Evolutionary conservation across 2,888 invertebrate species (phyloP).

Genomic region (Crocallis elinguaria): DNA sequence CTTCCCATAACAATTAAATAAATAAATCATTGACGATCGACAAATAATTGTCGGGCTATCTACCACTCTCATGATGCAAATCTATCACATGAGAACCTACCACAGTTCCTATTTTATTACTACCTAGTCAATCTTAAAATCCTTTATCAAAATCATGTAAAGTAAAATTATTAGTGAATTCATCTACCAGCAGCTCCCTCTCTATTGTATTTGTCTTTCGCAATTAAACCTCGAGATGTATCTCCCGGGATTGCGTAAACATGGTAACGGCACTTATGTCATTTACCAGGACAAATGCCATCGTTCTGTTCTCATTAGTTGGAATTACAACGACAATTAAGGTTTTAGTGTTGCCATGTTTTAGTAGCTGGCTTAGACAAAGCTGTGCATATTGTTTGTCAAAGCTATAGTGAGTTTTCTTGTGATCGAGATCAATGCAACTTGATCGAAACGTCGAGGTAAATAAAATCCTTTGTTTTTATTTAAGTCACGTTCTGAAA

Average conservation of each 20-base stretch:
- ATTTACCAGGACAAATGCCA: slow-evolving; percentile 26
- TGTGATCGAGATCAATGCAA: no score
- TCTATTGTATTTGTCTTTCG: not conserved
- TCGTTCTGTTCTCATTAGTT: slow-evolving; percentile 34
- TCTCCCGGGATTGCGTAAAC: slow-evolving; percentile 19
- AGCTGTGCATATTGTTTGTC: not conserved
- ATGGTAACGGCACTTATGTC: slow-evolving; percentile 27
- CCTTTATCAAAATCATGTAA: no score
- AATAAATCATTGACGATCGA: no score
- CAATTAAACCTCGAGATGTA: slow-evolving; percentile 15
- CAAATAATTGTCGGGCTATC: no score
- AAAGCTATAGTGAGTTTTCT: not conserved
- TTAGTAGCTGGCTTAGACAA: not conserved
- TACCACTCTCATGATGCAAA: no score
- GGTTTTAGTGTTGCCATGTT: not conserved
- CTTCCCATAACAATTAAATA: no score
- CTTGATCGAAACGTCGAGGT: no score
- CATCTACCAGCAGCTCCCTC: not conserved
- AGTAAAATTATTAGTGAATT: not conserved
- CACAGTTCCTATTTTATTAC: no score
- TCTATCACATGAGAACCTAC: no score
- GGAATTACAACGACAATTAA: slow-evolving; percentile 18
- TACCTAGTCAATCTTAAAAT: no score
- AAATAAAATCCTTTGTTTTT: no score
- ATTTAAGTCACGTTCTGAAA: no score